Conservation (phyloP, 1,140 invertebrate species). For the Leucophenga varia region DNA sequence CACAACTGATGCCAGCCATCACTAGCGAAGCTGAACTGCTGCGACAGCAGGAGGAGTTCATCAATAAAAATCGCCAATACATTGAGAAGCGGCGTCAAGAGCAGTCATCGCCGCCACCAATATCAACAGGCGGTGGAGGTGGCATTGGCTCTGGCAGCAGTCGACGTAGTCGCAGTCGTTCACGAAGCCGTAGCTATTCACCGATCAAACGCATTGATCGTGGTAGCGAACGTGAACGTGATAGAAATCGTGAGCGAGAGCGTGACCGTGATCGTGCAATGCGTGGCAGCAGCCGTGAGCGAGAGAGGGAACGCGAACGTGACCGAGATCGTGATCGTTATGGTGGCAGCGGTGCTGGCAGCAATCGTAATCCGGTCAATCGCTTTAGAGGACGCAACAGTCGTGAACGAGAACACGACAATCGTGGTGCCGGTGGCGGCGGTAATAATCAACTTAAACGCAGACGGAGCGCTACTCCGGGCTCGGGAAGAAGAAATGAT, state of each 20-base stretch:
- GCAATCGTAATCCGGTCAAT: too few relatives aligned
- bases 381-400: conserved; percentile 22
- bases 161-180: conserved; percentile 44
- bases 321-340: conserved; percentile 29
- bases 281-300: conserved; percentile 29
- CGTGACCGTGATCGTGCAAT: conserved; percentile 34
- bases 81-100: conserved; percentile 53
- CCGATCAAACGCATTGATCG: conserved; percentile 32
- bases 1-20: conserved; percentile 48
- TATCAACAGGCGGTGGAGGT: conserved; percentile 1
- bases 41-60: conserved; percentile 55
- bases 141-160: conserved; percentile 10
- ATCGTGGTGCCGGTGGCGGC: conserved; percentile 2
- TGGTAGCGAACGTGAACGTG: conserved; percentile 15
- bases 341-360: conserved; percentile 27
- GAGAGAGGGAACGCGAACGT: conserved; percentile 23
- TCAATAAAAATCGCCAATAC: conserved; percentile 53
- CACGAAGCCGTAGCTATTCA: conserved; percentile 49
- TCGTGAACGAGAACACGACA: conserved; percentile 18
- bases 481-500: conserved; percentile 17
- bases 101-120: conserved; percentile 33
- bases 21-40: conserved; percentile 48
- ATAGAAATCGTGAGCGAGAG: conserved; percentile 36
- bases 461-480: conserved; percentile 42
- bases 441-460: conserved; percentile 28